Conservation (phyloP, 2,113 vertebrate species). For the Bufo bufo region DNA sequence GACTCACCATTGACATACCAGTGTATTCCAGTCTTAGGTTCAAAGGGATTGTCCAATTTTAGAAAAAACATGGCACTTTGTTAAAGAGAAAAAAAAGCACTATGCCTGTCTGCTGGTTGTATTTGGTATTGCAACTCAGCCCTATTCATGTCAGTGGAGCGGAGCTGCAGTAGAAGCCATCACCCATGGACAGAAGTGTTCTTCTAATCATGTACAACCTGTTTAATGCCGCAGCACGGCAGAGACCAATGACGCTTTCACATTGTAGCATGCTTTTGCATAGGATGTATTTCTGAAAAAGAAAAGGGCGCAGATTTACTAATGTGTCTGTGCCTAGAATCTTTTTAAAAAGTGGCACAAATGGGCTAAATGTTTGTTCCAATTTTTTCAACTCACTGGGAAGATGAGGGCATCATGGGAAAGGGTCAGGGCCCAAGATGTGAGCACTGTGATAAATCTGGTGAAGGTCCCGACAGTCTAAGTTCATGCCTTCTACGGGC, state of each 20-base stretch:
- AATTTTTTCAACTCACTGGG: no score
- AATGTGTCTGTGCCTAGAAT: no score
- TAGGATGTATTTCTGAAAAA: no score
- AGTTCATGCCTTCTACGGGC: no score
- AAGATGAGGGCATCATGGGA: no score
- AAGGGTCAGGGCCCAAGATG: no score
- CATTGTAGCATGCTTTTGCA: no score
- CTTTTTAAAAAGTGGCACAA: no score
- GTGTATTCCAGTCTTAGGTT: neutral
- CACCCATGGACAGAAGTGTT: neutral
- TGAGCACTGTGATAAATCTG: no score
- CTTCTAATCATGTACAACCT: neutral
- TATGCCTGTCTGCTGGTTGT: neutral
- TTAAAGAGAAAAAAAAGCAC: neutral
- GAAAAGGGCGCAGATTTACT: no score
- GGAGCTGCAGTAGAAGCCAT: neutral
- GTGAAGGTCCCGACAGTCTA: no score
- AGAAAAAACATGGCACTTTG: neutral
- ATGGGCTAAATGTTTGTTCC: no score
- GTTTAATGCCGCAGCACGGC: neutral
- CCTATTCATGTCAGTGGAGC: neutral
- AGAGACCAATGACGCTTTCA: neutral
- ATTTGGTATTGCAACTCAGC: neutral
- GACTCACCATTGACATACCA: neutral
- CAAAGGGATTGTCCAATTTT: neutral